Evolutionary conservation across 2,888 invertebrate genomes (phyloP), one percentile per base, ranked within the genome.

Genomic region (Mylabris sibirica): DNA sequence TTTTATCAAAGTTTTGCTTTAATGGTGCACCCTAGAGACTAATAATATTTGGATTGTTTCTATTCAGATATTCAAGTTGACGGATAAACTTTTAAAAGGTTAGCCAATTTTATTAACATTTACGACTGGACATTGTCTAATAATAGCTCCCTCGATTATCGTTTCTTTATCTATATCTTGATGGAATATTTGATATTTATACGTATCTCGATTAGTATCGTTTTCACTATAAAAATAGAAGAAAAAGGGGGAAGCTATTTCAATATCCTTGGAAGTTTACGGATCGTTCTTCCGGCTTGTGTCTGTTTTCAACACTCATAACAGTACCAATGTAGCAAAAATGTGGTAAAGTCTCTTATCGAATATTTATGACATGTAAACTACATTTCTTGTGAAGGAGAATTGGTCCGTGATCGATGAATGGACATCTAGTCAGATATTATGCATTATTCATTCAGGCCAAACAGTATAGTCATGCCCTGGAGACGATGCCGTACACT

Each of bases 361-460:
- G 70, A 71, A 71, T 71, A 71, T 71, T 71, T 79, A 82, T 82
- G 80, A 79, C 80, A 82, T 82, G 81, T 79, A 81, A 81, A 81
- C 80, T 78, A 74, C 79, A 77, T 78, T 81, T 77, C 77, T 78
- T 78, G 74, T 35, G 70, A 64, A 76, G 71, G 75, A 77, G 77
- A 81, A 80, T 80, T 78, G 81, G 77, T 76, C 75, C 72, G 78
- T 82, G 81, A 82, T 81, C 81, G 81, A 82, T 81, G 79, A 78
- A 78, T 77, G 78, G 79, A 80, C 79, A 78, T 78, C 77, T 75
- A 77, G 73, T 74, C 75, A 71, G 71, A 63, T 68, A n/a, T n/a
- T n/a, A 81, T 82, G 79, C 78, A 81, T 81, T 81, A 82, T 81
- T 82, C 82, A 81, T 77, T n/a, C 49, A 69, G 70, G 69, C 61